Evolutionary conservation across 2,888 invertebrate genomes (phyloP).

Genomic region (Ditula angustiorana): DNA sequence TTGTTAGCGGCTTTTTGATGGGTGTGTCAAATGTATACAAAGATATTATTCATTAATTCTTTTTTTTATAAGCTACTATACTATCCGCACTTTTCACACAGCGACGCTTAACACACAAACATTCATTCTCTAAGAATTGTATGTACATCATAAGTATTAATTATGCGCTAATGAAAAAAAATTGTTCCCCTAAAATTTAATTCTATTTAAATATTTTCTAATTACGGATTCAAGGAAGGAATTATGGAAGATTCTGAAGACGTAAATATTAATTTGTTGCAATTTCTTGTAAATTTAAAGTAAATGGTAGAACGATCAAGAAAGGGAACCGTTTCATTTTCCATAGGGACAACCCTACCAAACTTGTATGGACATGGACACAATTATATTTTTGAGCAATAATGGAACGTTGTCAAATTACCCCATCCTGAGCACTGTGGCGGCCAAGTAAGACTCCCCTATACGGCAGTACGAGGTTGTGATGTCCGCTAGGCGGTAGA

Average conservation of each 20-base stretch:
- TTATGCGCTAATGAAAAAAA: slow-evolving; percentile 49
- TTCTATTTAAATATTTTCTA: slow-evolving; percentile 29
- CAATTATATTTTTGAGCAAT: too few relatives aligned
- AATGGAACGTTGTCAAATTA: too few relatives aligned
- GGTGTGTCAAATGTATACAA: too few relatives aligned
- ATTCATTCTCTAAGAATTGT: slow-evolving; percentile 48
- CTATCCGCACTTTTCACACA: slow-evolving; percentile 3
- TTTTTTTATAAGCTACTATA: slow-evolving; percentile 11
- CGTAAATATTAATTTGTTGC: neutral
- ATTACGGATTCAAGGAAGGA: slow-evolving; percentile 35
- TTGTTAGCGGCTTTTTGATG: too few relatives aligned
- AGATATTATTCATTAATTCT: neutral
- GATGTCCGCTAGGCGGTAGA: too few relatives aligned
- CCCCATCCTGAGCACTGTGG: too few relatives aligned
- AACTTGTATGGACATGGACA: too few relatives aligned
- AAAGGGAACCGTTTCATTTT: neutral
- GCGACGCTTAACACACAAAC: slow-evolving; percentile 24
- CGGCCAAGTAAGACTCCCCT: too few relatives aligned
- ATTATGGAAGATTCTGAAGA: slow-evolving; percentile 33
- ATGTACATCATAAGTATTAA: slow-evolving; percentile 54
- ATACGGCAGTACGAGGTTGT: too few relatives aligned
- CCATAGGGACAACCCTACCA: too few relatives aligned
- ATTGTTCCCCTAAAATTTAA: slow-evolving; percentile 55
- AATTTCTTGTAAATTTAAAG: neutral
- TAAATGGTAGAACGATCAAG: neutral